Evolutionary conservation across 2,797 vertebrate species (phyloP), one percentile per base, ranked within the genome.

Genomic region (Gephyroberyx darwinii): DNA sequence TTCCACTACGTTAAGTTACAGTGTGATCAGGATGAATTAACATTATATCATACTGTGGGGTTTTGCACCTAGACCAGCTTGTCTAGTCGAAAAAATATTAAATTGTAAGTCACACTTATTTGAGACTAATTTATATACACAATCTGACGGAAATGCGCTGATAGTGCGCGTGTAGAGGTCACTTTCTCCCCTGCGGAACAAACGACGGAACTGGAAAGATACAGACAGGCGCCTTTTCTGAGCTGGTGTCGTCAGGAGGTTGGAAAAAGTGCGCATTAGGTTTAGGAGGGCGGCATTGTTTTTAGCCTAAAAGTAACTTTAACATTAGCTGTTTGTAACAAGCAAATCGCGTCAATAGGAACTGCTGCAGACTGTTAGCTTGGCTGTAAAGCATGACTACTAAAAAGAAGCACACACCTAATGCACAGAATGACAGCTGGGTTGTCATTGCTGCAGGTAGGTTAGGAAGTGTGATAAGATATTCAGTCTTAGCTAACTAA

Each of bases 371-470:
- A 16, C 3, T 5, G 5, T 50, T n/a, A 14, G 50, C 2, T 35
- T 12, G 58, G 5, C 0, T 5, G 41, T 1, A 52, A 35, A 76
- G 10, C 41, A 95, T 95, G 94, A 75, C 90, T 0, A 71, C 89
- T 9, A 93, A 92, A 80, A 93, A 93, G 93, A 95, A 90, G 85
- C 87, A 89, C 8, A 77, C 85, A 5, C 72, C 63, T 20, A 84
- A 75, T 43, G 69, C 60, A 39, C 77, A 83, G 17, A 90, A 80
- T 53, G 90, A 90, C 33, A 94, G 91, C 65, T 95, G 95, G 95
- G 94, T 95, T 71, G 90, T 94, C 33, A 60, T 96, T 31, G 90
- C 92, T 39, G 85, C 93, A 91, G 94, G 94, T 95, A 91, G 56
- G 80, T 14, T 35, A 0, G 43, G 13, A 5, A 62, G 57, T 33